A percentile compares a stretch with the other conserved stretches of the same genome.
Evolutionary conservation across 2,797 vertebrate genomes (phyloP).

Genomic region (Xyrichtys novacula): DNA sequence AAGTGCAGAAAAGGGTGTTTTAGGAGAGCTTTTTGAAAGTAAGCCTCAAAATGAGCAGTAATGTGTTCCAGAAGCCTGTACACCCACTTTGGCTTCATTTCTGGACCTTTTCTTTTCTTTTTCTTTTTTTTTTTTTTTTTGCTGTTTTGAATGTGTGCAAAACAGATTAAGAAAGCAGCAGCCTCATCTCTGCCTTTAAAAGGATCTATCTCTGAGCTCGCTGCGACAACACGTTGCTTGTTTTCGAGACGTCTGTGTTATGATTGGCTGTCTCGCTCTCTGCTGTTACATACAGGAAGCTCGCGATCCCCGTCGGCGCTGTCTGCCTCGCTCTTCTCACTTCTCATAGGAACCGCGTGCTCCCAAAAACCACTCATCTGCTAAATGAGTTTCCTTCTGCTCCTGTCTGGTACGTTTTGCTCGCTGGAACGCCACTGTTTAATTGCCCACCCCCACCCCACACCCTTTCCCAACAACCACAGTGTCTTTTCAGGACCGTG

Average conservation of each 20-base stretch:
- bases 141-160: not conserved
- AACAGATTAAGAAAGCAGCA: conserved; percentile 15
- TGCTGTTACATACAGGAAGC: conserved; percentile 66
- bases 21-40: conserved; percentile 28
- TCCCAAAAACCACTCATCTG: conserved; percentile 72
- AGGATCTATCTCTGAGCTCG: conserved; percentile 37
- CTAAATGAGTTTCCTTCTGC: conserved; percentile 82
- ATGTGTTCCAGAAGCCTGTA: conserved; percentile 38
- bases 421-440: conserved; percentile 64
- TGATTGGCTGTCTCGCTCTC: conserved; percentile 55
- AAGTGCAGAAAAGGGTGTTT: conserved; percentile 56
- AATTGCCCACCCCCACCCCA: conserved; percentile 66
- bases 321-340: conserved; percentile 66
- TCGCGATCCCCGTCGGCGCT: conserved; percentile 54
- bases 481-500: conserved; percentile 66
- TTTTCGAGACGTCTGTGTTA: conserved; percentile 61
- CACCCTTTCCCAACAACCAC: not conserved
- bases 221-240: conserved; percentile 42
- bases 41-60: conserved; percentile 26
- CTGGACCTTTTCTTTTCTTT: too few species aligned
- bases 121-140: too few species aligned
- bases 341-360: conserved; percentile 45
- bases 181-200: conserved; percentile 25
- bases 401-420: conserved; percentile 39
- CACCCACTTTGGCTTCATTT: conserved; percentile 1